Evolutionary conservation across 2,888 invertebrate species (phyloP), one percentile per base, ranked within the genome.

Genomic region (Tinea trinotella): DNA sequence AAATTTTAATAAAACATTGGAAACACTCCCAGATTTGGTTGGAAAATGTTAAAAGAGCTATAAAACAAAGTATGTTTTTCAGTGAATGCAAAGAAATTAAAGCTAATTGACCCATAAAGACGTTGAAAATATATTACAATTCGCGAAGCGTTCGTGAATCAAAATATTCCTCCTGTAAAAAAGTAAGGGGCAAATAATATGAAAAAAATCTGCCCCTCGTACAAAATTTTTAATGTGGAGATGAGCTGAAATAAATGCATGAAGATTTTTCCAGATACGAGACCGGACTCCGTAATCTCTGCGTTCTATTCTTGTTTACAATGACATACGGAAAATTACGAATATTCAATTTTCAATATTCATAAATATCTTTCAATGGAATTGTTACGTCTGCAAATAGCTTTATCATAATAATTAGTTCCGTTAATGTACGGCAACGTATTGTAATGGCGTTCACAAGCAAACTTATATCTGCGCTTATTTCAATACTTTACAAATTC

Each of bases 231-330:
- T 5, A 50, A 50, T 50, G 50, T 24, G 15, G 50, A 65, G 68
- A 70, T 67, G 68, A 71, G 67, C 69, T 64, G 62, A 68, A 71
- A 76, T 76, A 74, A 75, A 77, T 76, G 76, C 70, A 66, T 64
- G 62, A 69, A 74, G 73, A 76, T 76, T 76, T 77, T 50, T 77
- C 76, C 74, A 72, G 61, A 60, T 62, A 74, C 75, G 73, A 66
- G 65, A 59, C 54, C 60, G 52, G 76, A 76, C 74, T 77, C 63
- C 67, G 70, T 76, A 73, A 77, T 76, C 69, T 66, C 68, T 66
- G 19, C 7, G 2, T 15, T 2, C 30, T 40, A 40, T 40, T 40
- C 40, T 40, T 40, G 40, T 13, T 13, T 13, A 30, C 30, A n/a
- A n/a, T n/a, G n/a, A n/a, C n/a, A n/a, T n/a, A n/a, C n/a, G n/a